Percentiles rank a stretch among this genome's conserved stretches.
Conservation (phyloP, 1,140 invertebrate species). For the Drosophila mauritiana region DNA sequence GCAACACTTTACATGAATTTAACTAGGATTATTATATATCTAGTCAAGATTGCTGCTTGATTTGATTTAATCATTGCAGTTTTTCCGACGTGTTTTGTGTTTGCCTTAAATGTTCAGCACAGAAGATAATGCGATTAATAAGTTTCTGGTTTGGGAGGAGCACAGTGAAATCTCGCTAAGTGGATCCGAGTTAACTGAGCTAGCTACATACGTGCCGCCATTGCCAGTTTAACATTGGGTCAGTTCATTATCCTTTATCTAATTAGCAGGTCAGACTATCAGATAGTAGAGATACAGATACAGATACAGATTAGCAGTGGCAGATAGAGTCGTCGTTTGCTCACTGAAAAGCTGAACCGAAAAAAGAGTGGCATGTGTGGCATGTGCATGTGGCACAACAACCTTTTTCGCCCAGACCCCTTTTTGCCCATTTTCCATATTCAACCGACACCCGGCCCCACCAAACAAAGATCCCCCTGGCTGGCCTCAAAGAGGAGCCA, state of each 20-base stretch:
- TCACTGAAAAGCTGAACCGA: background rate
- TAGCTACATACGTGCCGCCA: conserved; percentile 7
- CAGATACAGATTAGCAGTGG: conserved; percentile 25
- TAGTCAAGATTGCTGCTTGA: too few relatives aligned
- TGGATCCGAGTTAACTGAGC: conserved; percentile 13
- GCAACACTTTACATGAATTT: too few relatives aligned
- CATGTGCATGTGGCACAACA: conserved; percentile 42
- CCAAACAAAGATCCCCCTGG: conserved; percentile 6
- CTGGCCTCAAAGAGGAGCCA: conserved; percentile 39
- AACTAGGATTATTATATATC: too few relatives aligned
- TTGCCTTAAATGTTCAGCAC: background rate
- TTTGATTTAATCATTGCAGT: too few relatives aligned
- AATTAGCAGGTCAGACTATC: conserved; percentile 31
- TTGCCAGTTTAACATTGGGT: conserved; percentile 2
- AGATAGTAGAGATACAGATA: conserved; percentile 9
- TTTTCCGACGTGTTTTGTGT: too few relatives aligned
- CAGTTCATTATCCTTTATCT: conserved; percentile 35
- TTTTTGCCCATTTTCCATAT: background rate
- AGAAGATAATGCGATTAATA: background rate
- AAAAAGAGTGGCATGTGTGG: too few relatives aligned
- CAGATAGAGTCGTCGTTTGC: conserved; percentile 61
- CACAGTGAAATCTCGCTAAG: conserved; percentile 11
- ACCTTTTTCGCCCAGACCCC: conserved; percentile 42
- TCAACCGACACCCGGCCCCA: background rate
- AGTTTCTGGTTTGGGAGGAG: background rate